These are phyloP conservation scores for Cosmopolites sordidus DNA, from an alignment of 2,888 invertebrate genomes.

Conservation along the genomic window DNA sequence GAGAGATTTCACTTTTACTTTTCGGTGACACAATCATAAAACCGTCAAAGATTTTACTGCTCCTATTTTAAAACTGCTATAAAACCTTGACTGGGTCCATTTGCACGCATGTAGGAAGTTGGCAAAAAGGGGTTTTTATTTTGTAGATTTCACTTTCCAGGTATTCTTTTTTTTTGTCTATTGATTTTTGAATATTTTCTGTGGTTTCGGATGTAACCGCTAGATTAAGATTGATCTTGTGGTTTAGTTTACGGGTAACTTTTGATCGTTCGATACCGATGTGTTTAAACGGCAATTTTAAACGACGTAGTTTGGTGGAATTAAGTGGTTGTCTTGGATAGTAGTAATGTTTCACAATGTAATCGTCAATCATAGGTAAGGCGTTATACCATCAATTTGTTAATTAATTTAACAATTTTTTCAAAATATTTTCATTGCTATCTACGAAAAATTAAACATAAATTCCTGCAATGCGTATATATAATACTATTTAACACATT, in stretches of 20 bases:
- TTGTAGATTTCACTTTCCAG: constrained; percentile 43
- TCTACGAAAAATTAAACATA: too few relatives aligned
- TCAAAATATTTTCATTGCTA: too few relatives aligned
- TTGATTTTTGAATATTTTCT: constrained; percentile 26
- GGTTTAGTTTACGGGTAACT: constrained; percentile 31
- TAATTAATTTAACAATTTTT: too few relatives aligned
- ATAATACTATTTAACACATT: too few relatives aligned
- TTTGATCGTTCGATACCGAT: constrained; percentile 5
- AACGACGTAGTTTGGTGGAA: too few relatives aligned
- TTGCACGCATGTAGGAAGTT: constrained; percentile 13
- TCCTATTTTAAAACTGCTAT: constrained; percentile 30
- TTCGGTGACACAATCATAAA: constrained; percentile 24
- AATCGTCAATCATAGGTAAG: too few relatives aligned
- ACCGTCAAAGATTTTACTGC: constrained; percentile 15
- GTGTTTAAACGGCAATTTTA: too few relatives aligned
- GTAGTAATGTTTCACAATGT: too few relatives aligned
- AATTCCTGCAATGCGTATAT: too few relatives aligned
- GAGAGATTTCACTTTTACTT: constrained; percentile 18
- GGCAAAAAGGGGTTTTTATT: constrained; percentile 24
- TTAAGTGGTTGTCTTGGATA: too few relatives aligned
- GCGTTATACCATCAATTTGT: too few relatives aligned
- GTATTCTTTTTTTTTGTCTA: constrained; percentile 27
- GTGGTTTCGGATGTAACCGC: constrained; percentile 39
- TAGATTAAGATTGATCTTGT: constrained; percentile 26
- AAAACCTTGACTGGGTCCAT: constrained; percentile 26